phyloP scores from a whole-genome alignment of 2,797 vertebrate species.

The Semotilus atromaculatus region DNA sequence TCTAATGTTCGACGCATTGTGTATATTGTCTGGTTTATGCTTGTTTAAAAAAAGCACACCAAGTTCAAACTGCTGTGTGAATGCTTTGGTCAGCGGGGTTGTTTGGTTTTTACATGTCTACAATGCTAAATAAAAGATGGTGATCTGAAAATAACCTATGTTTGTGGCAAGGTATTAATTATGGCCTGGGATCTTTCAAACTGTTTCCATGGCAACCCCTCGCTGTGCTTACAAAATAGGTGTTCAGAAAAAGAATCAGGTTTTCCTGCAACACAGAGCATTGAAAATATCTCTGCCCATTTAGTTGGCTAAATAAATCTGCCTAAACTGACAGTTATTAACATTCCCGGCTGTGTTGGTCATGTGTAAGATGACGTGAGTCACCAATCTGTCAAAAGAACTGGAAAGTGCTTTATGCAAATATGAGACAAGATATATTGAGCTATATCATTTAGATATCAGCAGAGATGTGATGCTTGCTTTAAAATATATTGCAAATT shows the following conservation, averaged over 20 bases:
- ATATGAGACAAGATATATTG: not conserved
- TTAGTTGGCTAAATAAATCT: not conserved
- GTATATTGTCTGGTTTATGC: conserved; percentile 64
- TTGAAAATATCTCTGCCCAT: not conserved
- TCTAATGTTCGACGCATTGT: conserved; percentile 55
- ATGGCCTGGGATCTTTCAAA: conserved; percentile 41
- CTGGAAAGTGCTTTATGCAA: not conserved
- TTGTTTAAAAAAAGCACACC: conserved; percentile 68
- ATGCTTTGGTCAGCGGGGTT: conserved; percentile 66
- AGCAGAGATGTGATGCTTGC: not conserved
- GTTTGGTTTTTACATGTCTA: conserved; percentile 72
- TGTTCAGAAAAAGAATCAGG: conserved; percentile 26
- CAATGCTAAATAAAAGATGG: conserved; percentile 75
- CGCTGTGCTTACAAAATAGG: conserved; percentile 32
- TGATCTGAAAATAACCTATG: conserved; percentile 62
- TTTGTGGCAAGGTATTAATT: conserved; percentile 33
- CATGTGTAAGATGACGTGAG: not conserved
- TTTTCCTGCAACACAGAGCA: conserved; percentile 15
- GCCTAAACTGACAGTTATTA: not conserved
- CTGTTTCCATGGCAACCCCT: conserved; percentile 56
- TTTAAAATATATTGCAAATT: not conserved
- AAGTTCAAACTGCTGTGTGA: conserved; percentile 68
- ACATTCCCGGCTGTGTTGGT: not conserved
- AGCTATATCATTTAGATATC: not conserved
- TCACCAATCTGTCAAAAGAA: not conserved